These are phyloP conservation scores for Creontiades dilutus DNA, from an alignment of 2,888 invertebrate species.

Conservation along the genomic window DNA sequence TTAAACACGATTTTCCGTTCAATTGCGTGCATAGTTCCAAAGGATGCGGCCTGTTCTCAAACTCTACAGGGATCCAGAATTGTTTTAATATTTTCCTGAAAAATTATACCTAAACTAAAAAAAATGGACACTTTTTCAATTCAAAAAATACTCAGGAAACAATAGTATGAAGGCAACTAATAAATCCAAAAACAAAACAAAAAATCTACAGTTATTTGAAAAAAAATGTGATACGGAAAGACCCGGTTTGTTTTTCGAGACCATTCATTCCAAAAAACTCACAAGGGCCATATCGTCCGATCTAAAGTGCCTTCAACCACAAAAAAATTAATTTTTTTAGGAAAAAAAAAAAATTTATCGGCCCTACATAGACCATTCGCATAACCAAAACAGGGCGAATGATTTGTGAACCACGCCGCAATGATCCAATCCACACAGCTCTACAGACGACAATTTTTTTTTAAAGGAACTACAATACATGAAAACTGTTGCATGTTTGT, in stretches of 20 bases:
- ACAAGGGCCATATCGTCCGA: slow-evolving; percentile 96
- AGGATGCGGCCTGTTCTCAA: slow-evolving; percentile 75
- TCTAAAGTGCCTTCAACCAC: slow-evolving; percentile 94
- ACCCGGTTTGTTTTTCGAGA: slow-evolving; percentile 75
- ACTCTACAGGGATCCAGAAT: slow-evolving; percentile 72
- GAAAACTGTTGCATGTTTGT: slow-evolving; percentile 61
- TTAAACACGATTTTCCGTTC: slow-evolving; percentile 59
- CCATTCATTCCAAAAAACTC: slow-evolving; percentile 78
- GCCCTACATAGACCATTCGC: slow-evolving; percentile 93
- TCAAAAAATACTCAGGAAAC: slow-evolving; percentile 78
- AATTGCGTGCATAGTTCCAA: slow-evolving; percentile 74
- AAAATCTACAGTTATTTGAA: slow-evolving; percentile 72
- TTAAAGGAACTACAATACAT: slow-evolving; percentile 35
- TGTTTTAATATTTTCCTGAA: slow-evolving; percentile 69
- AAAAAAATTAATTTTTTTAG: slow-evolving; percentile 89
- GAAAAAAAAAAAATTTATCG: slow-evolving; percentile 84
- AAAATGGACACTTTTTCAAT: slow-evolving; percentile 75
- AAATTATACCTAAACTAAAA: slow-evolving; percentile 69
- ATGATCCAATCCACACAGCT: slow-evolving; percentile 69
- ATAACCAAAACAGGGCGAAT: slow-evolving; percentile 81
- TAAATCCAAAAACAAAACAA: slow-evolving; percentile 77
- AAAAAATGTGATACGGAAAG: slow-evolving; percentile 76
- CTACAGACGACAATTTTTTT: slow-evolving; percentile 45
- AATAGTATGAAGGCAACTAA: slow-evolving; percentile 90
- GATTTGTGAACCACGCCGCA: slow-evolving; percentile 74